These are phyloP conservation scores for Paelopatides confundens DNA, from an alignment of 53 echinoderm and acorn worm genomes.

Conservation along the genomic window DNA sequence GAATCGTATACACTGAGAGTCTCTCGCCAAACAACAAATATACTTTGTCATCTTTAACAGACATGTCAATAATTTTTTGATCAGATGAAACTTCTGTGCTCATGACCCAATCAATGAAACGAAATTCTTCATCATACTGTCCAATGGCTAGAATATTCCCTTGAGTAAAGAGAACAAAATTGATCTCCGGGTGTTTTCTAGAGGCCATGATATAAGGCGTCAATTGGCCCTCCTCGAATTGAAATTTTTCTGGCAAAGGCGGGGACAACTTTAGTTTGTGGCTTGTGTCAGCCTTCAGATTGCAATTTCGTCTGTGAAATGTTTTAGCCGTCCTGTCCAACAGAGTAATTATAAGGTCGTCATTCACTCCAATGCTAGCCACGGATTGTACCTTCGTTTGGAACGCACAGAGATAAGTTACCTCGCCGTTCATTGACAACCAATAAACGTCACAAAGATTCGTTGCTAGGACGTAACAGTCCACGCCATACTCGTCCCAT, in stretches of 20 bases:
- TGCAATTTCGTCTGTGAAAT: background rate
- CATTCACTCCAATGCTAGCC: background rate
- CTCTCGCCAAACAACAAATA: background rate
- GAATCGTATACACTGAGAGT: background rate
- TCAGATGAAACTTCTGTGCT: background rate
- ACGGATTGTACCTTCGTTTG: background rate
- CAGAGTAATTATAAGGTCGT: background rate
- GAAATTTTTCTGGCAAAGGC: background rate
- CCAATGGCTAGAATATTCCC: background rate
- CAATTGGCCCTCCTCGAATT: background rate
- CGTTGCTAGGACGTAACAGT: slow-evolving; percentile 10
- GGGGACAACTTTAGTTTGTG: background rate
- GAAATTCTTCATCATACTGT: background rate
- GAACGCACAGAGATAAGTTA: background rate
- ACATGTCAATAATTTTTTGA: background rate
- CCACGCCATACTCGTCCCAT: slow-evolving; percentile 29
- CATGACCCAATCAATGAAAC: background rate
- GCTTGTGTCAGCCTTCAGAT: background rate
- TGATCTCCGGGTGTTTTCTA: background rate
- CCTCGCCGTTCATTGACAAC: slow-evolving; percentile 6
- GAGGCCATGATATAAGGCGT: slow-evolving; percentile 4
- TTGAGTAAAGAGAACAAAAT: background rate
- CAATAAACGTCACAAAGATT: slow-evolving; percentile 23
- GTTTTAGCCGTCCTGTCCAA: background rate
- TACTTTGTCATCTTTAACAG: background rate